Conservation (phyloP, 2,113 vertebrate genomes). For the Gobio gobio region DNA sequence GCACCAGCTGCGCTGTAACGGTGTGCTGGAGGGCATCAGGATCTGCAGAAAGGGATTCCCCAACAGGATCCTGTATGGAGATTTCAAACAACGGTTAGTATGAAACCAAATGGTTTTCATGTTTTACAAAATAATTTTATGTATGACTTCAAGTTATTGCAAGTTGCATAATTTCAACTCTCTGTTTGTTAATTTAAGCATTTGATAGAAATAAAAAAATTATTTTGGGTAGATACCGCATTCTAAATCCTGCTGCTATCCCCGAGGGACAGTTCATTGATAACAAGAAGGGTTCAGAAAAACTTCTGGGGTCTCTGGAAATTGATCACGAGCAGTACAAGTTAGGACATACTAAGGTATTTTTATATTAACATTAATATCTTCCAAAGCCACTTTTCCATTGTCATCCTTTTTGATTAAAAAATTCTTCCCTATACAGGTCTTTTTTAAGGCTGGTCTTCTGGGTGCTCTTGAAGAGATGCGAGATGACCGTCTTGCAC, state of each 20-base stretch:
- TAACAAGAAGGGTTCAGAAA: constrained; percentile 68
- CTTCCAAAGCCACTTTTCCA: too few species aligned
- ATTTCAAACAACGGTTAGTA: too few species aligned
- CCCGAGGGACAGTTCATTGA: constrained; percentile 72
- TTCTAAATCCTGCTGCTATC: constrained; percentile 66
- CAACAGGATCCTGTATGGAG: too few species aligned
- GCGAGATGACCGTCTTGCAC: constrained; percentile 80
- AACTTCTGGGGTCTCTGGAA: constrained; percentile 67
- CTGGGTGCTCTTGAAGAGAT: constrained; percentile 77
- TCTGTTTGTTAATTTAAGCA: background rate
- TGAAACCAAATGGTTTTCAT: background rate
- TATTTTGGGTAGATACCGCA: constrained; percentile 61
- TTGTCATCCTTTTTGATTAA: background rate
- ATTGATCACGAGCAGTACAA: constrained; percentile 68
- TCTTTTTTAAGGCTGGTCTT: constrained; percentile 69
- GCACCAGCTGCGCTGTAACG: too few species aligned
- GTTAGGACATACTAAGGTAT: constrained; percentile 61
- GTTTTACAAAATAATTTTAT: background rate
- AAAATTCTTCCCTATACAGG: constrained; percentile 26
- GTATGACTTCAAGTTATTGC: background rate
- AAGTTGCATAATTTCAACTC: background rate
- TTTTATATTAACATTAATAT: too few species aligned
- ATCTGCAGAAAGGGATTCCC: too few species aligned
- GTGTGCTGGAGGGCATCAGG: too few species aligned
- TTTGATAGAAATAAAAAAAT: background rate